Percentiles rank a stretch among this genome's conserved stretches.
Evolutionary conservation across 92 coral and sea anemone genomes (phyloP).

Genomic region (Porites rus): DNA sequence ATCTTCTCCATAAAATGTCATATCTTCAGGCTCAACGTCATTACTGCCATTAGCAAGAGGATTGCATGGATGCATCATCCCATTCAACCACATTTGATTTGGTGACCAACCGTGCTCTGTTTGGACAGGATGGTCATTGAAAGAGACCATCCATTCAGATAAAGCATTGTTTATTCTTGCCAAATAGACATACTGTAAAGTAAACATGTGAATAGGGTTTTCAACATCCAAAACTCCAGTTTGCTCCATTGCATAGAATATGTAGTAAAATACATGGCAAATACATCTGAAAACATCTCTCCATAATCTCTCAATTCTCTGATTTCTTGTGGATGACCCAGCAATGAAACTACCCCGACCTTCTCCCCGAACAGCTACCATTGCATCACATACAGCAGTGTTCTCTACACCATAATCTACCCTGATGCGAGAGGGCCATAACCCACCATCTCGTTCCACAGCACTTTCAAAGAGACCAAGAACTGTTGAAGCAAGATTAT

Average conservation of each 20-base stretch:
- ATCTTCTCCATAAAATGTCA: constrained; percentile 62
- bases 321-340: constrained; percentile 80
- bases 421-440: constrained; percentile 84
- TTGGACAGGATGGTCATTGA: constrained; percentile 61
- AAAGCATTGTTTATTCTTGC: constrained; percentile 56
- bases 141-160: constrained; percentile 58
- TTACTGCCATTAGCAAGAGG: constrained; percentile 56
- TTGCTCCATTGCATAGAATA: constrained; percentile 72
- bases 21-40: constrained; percentile 54
- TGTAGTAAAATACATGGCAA: constrained; percentile 60
- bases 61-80: constrained; percentile 62
- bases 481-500: constrained; percentile 75
- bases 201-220: constrained; percentile 68
- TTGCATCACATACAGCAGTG: constrained; percentile 77
- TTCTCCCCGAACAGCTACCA: constrained; percentile 68
- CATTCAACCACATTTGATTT: constrained; percentile 77
- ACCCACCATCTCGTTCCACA: constrained; percentile 64
- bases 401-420: constrained; percentile 83
- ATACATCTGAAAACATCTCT: constrained; percentile 72
- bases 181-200: constrained; percentile 43
- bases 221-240: constrained; percentile 71
- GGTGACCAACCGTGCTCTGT: constrained; percentile 71
- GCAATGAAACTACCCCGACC: constrained; percentile 80
- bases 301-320: constrained; percentile 79
- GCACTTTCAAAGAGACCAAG: constrained; percentile 61